Percentiles rank a stretch among this genome's conserved stretches.
phyloP scores from a whole-genome alignment of 2,888 invertebrate species.

The Drosophila nigricruria region DNA sequence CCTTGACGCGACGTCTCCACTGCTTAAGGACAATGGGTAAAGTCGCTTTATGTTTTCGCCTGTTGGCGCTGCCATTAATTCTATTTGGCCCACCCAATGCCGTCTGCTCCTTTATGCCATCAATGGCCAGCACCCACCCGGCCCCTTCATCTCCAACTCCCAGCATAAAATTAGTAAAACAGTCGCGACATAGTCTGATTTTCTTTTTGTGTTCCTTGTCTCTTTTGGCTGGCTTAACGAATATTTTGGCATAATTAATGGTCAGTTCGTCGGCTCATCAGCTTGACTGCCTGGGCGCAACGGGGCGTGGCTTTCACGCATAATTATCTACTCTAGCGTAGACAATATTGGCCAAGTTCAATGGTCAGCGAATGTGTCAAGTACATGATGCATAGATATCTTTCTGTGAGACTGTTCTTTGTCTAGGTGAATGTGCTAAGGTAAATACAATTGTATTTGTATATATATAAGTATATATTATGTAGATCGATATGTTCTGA shows the following conservation, averaged over 20 bases:
- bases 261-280: conserved; percentile 58
- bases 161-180: conserved; percentile 53
- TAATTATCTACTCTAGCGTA: conserved; percentile 54
- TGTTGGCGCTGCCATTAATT: conserved; percentile 67
- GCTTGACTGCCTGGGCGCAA: conserved; percentile 17
- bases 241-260: conserved; percentile 68
- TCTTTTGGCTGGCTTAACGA: conserved; percentile 24
- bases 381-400: too few species aligned
- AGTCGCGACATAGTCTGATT: conserved; percentile 57
- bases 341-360: conserved; percentile 39
- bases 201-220: conserved; percentile 23
- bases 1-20: conserved; percentile 68
- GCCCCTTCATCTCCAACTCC: not conserved
- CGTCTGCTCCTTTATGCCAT: conserved; percentile 48
- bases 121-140: conserved; percentile 11
- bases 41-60: conserved; percentile 62
- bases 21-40: conserved; percentile 46
- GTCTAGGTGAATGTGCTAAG: too few species aligned
- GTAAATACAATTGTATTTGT: too few species aligned
- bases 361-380: conserved; percentile 28
- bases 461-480: too few species aligned
- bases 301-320: conserved; percentile 39
- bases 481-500: too few species aligned
- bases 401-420: too few species aligned
- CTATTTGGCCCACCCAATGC: conserved; percentile 40